Base-by-base conservation (phyloP, 2,888 invertebrate genomes). In the Antitype chi region DNA sequence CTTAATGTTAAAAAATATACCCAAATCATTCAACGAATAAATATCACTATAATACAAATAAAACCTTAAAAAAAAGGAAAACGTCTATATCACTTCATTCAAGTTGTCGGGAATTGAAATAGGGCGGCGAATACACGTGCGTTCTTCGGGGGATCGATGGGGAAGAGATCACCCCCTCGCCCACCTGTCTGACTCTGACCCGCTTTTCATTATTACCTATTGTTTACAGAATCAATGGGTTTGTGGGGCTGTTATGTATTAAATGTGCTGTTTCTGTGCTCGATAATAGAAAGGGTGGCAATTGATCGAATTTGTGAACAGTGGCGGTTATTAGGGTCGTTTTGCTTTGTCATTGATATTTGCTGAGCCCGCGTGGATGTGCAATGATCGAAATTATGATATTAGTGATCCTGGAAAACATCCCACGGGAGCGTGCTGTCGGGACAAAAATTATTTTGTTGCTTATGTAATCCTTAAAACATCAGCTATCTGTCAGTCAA, bases 161-260 rank as follows among this genome's bases (percentile, higher is more conserved):
- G 81, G 81, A 47, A 82, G 84, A 84, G 84, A 87, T 82, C 84
- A 84, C 82, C 87, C 87, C 88, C 77, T 88, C 85, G 76, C 81
- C 88, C 85, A 88, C 88, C 85, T 89, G 86, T 84, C 85, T 86
- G 82, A 79, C 81, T 81, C 82, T 89, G 88, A 88, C 89, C 89
- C 83, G 89, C 82, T 89, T 89, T 85, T 79, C 83, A 86, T 83
- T 86, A 81, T 80, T 80, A 70, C 78, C 76, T 81, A 75, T 81
- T 83, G 77, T 83, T 85, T 87, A 77, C 77, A 76, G 75, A 86
- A 81, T 86, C 81, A 84, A 79, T 85, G 83, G 83, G 53, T 75
- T 74, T 76, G 69, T 78, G 74, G 67, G 66, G 63, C 74, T 60
- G 78, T 85, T 74, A 68, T 77, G 72, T 83, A 78, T 82, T 75